Percentiles rank a stretch among this genome's conserved stretches.
phyloP scores from a whole-genome alignment of 1,140 invertebrate species.

The Tetragnatha versicolor region DNA sequence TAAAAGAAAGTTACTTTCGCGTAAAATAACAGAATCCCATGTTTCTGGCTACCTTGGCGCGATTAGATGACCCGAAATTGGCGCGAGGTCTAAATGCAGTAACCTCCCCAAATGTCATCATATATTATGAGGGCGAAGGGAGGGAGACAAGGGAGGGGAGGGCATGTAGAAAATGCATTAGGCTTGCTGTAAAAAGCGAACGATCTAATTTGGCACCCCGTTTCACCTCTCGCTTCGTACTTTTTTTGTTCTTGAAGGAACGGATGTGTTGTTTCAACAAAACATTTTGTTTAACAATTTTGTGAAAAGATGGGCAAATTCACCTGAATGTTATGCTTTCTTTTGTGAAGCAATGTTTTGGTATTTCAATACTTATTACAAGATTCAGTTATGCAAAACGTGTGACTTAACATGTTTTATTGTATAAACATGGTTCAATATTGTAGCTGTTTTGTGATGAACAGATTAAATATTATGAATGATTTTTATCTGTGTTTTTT shows the following conservation, averaged over 20 bases:
- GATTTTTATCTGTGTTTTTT: no score
- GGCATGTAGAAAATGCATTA: conserved; percentile 51
- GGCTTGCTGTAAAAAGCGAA: conserved; percentile 40
- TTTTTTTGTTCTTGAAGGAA: background rate
- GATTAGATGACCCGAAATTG: background rate
- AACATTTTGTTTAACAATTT: no score
- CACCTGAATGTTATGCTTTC: no score
- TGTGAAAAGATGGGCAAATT: no score
- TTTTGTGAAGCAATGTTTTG: no score
- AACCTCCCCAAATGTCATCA: conserved; percentile 43
- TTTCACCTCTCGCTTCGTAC: background rate
- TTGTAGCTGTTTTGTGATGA: no score
- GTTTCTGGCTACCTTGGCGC: background rate
- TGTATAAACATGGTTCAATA: no score
- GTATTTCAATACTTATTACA: no score
- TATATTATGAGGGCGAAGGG: conserved; percentile 42
- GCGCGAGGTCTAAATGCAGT: conserved; percentile 10
- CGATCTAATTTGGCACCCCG: conserved; percentile 34
- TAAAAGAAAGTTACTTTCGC: no score
- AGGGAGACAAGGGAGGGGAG: background rate
- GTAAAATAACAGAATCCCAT: background rate
- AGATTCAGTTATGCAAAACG: no score
- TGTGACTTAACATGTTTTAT: no score
- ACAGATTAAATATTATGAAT: no score
- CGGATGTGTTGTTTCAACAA: background rate